Conservation (phyloP, 1,140 invertebrate species). For the Pemphigus obesinymphae region DNA sequence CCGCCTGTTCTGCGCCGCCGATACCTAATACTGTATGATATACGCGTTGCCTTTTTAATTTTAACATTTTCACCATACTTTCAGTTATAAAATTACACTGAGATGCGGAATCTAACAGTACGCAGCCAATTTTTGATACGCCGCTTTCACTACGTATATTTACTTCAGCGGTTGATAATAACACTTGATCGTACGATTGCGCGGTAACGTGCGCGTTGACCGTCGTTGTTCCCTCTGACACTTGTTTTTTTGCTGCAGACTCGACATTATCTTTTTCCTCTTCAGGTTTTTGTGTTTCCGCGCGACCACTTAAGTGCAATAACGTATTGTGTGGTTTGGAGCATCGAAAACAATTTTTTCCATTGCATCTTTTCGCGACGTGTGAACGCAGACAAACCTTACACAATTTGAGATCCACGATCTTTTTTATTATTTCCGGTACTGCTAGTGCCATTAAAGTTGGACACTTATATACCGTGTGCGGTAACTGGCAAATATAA, state of each 20-base stretch:
- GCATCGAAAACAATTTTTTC: neutral
- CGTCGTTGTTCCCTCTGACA: neutral
- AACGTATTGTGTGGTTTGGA: neutral
- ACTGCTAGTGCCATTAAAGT: too few relatives aligned
- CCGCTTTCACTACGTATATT: neutral
- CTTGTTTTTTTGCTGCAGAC: neutral
- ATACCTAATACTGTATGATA: neutral
- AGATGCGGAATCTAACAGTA: neutral
- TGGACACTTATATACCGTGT: neutral
- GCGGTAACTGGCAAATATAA: neutral
- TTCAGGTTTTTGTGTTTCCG: neutral
- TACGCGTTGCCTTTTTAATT: neutral
- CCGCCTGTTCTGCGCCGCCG: neutral
- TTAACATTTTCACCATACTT: neutral
- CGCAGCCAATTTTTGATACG: neutral
- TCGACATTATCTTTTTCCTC: too few relatives aligned
- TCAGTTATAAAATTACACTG: constrained; percentile 4
- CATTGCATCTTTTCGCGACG: neutral
- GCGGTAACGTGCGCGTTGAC: neutral
- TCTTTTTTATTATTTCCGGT: neutral
- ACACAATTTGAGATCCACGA: neutral
- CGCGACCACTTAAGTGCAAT: neutral
- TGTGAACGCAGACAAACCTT: neutral
- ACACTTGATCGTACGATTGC: neutral
- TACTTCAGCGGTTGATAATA: neutral